These are phyloP conservation scores for Cygnus olor DNA, from an alignment of 2,797 vertebrate genomes.

Conservation along the genomic window DNA sequence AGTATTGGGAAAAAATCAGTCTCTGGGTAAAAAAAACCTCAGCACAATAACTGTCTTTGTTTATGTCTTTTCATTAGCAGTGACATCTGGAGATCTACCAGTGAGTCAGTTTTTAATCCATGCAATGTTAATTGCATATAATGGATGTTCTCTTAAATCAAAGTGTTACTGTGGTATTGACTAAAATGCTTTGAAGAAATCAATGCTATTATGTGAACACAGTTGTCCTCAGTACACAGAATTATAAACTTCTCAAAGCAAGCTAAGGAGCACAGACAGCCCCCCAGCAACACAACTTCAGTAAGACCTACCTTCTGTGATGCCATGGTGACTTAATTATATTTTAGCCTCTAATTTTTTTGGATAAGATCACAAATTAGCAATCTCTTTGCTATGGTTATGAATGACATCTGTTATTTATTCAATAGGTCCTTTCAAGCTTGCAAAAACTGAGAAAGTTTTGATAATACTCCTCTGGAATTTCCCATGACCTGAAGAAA, in stretches of 20 bases:
- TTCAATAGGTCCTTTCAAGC: background rate
- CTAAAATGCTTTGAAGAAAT: conserved; percentile 49
- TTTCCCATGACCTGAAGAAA: background rate
- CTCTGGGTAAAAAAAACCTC: background rate
- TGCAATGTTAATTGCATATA: background rate
- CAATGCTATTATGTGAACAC: background rate
- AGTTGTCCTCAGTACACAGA: background rate
- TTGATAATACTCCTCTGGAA: background rate
- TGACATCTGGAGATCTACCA: conserved; percentile 15
- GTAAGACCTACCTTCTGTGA: background rate
- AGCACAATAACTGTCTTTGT: background rate
- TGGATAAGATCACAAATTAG: background rate
- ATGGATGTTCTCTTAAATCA: conserved; percentile 44
- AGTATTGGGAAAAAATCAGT: background rate
- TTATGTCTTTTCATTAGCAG: conserved; percentile 31
- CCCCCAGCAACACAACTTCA: background rate
- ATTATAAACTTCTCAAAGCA: background rate
- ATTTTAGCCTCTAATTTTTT: conserved; percentile 23
- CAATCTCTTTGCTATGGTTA: background rate
- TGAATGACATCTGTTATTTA: background rate
- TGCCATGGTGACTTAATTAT: background rate
- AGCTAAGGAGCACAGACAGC: background rate
- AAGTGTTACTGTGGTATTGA: conserved; percentile 8
- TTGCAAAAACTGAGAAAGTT: background rate
- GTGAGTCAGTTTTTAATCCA: background rate